These are phyloP conservation scores for Aporrectodea caliginosa DNA, from an alignment of 1,140 invertebrate species.

Conservation along the genomic window DNA sequence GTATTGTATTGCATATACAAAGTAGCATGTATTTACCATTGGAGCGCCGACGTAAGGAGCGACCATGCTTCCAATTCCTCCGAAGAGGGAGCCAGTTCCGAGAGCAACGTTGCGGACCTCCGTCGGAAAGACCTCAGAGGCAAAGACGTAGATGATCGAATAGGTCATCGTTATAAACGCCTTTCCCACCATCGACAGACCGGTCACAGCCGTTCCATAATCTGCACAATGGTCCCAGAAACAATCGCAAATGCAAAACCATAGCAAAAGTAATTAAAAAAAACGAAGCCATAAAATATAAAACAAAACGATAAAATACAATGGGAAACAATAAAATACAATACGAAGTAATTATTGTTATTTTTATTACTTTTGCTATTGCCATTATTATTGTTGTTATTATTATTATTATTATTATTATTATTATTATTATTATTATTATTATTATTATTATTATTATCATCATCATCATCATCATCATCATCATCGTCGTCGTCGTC, in stretches of 20 bases:
- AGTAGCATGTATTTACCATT: too few species aligned
- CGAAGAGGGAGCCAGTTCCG: slow-evolving; percentile 71
- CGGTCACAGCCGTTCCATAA: slow-evolving; percentile 26
- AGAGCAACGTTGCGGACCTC: slow-evolving; percentile 69
- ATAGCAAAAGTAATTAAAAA: not conserved
- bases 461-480: slow-evolving; percentile 22
- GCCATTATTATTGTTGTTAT: too few species aligned
- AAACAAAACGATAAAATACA: too few species aligned
- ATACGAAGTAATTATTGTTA: too few species aligned
- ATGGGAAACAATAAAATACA: too few species aligned
- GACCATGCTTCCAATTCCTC: slow-evolving; percentile 69
- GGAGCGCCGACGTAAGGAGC: slow-evolving; percentile 58
- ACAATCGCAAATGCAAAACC: not conserved
- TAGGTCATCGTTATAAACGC: slow-evolving; percentile 72
- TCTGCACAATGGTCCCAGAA: not conserved
- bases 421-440: slow-evolving; percentile 24
- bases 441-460: slow-evolving; percentile 21
- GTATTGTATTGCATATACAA: too few species aligned
- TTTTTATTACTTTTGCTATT: too few species aligned
- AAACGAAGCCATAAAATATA: too few species aligned
- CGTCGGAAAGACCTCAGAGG: slow-evolving; percentile 73
- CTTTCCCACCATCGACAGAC: slow-evolving; percentile 71
- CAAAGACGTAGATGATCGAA: slow-evolving; percentile 83
- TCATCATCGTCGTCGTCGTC: slow-evolving; percentile 20
- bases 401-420: not conserved